Conservation (phyloP, 2,888 invertebrate species). For the Micropterix aruncella region DNA sequence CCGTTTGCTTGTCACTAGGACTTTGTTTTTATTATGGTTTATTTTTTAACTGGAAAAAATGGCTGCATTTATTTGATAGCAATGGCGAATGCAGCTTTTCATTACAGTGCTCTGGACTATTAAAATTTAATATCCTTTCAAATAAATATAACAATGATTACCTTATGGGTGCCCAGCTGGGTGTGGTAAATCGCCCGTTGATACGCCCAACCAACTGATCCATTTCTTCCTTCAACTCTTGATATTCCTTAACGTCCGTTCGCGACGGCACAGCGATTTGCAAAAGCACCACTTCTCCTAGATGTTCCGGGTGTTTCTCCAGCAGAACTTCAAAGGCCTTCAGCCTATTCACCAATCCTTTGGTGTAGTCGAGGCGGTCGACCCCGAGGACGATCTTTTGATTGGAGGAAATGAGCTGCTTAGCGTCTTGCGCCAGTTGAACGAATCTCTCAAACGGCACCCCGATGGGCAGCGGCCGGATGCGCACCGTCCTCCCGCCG, state of each 20-base stretch:
- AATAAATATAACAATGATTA: conserved; percentile 14
- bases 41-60: too few species aligned
- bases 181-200: conserved; percentile 79
- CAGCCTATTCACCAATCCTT: conserved; percentile 69
- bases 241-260: conserved; percentile 82
- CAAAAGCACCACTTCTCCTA: conserved; percentile 64
- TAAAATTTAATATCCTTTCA: too few species aligned
- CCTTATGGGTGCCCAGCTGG: conserved; percentile 85
- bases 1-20: too few species aligned
- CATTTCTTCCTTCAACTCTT: conserved; percentile 81
- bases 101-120: too few species aligned
- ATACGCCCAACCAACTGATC: conserved; percentile 80
- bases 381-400: conserved; percentile 79
- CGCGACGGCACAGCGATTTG: conserved; percentile 83
- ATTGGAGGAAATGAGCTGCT: conserved; percentile 52
- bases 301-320: conserved; percentile 74
- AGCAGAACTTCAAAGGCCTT: conserved; percentile 72
- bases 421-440: conserved; percentile 56
- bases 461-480: conserved; percentile 77
- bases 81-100: too few species aligned
- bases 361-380: conserved; percentile 82
- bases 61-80: too few species aligned
- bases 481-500: conserved; percentile 71
- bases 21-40: too few species aligned
- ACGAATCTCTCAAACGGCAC: conserved; percentile 82